phyloP scores from a whole-genome alignment of 2,888 invertebrate genomes.

The Ophion costatus region DNA sequence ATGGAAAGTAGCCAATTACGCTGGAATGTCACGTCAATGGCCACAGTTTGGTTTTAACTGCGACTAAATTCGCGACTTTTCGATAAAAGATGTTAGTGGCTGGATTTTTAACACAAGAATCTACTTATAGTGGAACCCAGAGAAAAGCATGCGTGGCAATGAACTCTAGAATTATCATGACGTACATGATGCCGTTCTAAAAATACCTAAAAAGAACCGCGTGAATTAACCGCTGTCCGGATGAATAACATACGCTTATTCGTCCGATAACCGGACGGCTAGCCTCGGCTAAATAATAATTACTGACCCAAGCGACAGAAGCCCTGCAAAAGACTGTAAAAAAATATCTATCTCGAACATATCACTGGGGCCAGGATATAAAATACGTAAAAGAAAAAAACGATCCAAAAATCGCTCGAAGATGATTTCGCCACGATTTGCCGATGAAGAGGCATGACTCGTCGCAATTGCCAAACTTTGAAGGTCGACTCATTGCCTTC shows the following conservation, averaged over 20 bases:
- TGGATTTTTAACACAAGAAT: too few species aligned
- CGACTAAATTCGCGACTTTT: too few species aligned
- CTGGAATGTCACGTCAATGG: too few species aligned
- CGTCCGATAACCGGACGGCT: too few species aligned
- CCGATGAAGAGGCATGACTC: conserved; percentile 38
- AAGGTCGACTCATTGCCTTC: conserved; percentile 33
- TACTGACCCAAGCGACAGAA: not conserved
- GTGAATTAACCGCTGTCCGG: too few species aligned
- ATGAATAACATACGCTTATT: too few species aligned
- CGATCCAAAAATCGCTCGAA: conserved; percentile 3
- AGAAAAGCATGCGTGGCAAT: not conserved
- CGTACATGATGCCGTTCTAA: not conserved
- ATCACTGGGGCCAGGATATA: not conserved
- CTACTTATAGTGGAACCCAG: too few species aligned
- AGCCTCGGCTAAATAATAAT: too few species aligned
- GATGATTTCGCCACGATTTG: conserved; percentile 33
- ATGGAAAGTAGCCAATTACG: too few species aligned
- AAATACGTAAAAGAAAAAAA: conserved; percentile 9
- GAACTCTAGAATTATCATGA: not conserved
- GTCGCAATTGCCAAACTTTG: conserved; percentile 52
- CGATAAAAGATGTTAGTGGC: too few species aligned
- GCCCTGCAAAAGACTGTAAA: not conserved
- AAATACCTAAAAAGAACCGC: too few species aligned
- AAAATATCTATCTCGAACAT: not conserved
- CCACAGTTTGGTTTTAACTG: too few species aligned